Evolutionary conservation across 2,113 vertebrate species (phyloP).

Genomic region (Brachionichthys hirsutus): DNA sequence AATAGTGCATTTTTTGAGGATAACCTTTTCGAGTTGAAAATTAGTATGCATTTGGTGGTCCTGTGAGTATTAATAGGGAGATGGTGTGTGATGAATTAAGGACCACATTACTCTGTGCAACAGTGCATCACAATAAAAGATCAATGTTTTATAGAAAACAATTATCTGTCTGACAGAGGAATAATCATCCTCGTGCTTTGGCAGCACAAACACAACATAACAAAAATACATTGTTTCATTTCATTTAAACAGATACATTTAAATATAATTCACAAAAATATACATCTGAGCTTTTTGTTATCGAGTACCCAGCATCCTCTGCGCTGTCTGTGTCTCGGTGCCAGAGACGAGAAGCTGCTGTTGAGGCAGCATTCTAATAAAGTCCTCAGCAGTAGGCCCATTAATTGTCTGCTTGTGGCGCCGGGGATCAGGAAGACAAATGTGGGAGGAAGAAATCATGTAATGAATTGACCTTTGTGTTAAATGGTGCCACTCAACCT

Average conservation of each 20-base stretch:
- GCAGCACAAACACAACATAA: too few relatives aligned
- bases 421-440: conserved; percentile 57
- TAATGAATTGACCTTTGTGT: conserved; percentile 67
- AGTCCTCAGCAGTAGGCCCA: conserved; percentile 43
- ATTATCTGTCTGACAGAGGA: too few relatives aligned
- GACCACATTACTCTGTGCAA: too few relatives aligned
- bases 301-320: conserved; percentile 6
- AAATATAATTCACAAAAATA: conserved; percentile 14
- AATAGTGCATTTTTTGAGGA: not conserved
- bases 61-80: not conserved
- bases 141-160: too few relatives aligned
- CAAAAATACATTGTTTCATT: too few relatives aligned
- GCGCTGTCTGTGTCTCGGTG: conserved; percentile 18
- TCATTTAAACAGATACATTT: not conserved
- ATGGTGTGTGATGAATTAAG: not conserved
- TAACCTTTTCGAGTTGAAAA: not conserved
- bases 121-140: too few relatives aligned
- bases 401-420: conserved; percentile 48
- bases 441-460: conserved; percentile 70
- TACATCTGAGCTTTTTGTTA: conserved; percentile 13
- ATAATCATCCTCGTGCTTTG: too few relatives aligned
- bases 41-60: not conserved
- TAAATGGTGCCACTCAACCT: conserved; percentile 72
- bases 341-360: conserved; percentile 6
- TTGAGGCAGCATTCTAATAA: not conserved